Evolutionary conservation across 2,113 vertebrate genomes (phyloP), one percentile per base, ranked within the genome.

Genomic region (Phalacrocorax aristotelis): DNA sequence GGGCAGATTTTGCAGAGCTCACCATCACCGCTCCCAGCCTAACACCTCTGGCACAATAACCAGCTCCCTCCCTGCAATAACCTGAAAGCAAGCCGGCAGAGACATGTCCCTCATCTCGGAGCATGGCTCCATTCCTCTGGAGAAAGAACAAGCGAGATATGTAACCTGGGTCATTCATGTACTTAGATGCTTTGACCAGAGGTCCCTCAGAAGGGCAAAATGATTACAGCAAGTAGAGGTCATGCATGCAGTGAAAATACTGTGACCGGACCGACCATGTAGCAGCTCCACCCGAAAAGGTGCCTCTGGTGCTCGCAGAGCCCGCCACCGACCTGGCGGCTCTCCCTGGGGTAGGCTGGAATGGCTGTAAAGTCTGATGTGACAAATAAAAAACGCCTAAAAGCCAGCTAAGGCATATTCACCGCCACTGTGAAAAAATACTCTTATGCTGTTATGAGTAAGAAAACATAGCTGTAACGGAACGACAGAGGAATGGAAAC

Each of bases 161-260:
- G 14, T 51, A 72, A 81, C n/a, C n/a, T 46, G 32, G 42, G 42
- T 46, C 78, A 72, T 12, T 38, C 34, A 10, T 3, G 30, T 32
- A 38, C 34, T 46, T 42, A 15, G 13, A 26, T 34, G 64, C 54
- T 95, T 77, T 61, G 55, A 42, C 44, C 2, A 1, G 26, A 83
- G 34, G 22, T 34, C 52, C 34, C 49, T 81, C 51, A 66, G 55
- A 66, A 71, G 34, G 40, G 9, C 51, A 82, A 66, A 66, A 78
- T 2, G 0, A 23, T 62, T 69, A 74, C 23, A 52, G 29, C 2
- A 7, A 64, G 25, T 16, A 78, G 26, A 90, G 38, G 32, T 51
- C 69, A 94, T 0, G 2, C 21, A 38, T 0, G 0, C 32, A 61
- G 44, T 0, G 1, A 70, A 81, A 87, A 74, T 7, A 14, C 15